A percentile compares a stretch with the other conserved stretches of the same genome.
Evolutionary conservation across 1,140 invertebrate species (phyloP).

Genomic region (Muscidifurax raptorellus): DNA sequence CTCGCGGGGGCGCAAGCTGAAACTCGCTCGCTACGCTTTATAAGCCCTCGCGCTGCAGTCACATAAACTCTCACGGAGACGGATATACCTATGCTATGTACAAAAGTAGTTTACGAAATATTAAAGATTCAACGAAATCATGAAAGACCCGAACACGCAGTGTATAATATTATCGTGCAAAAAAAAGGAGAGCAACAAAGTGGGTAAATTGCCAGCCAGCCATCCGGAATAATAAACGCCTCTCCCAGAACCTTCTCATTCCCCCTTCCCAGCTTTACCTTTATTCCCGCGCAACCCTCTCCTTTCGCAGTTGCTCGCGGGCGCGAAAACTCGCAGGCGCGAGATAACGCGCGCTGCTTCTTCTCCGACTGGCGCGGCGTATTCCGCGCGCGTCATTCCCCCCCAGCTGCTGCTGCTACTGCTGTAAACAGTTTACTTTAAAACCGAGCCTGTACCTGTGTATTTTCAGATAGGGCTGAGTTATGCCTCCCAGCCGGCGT

Average conservation of each 20-base stretch:
- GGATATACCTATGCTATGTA: too few species aligned
- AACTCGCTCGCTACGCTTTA: too few species aligned
- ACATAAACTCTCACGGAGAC: too few species aligned
- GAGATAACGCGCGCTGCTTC: background rate
- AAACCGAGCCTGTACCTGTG: constrained; percentile 66
- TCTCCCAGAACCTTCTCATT: background rate
- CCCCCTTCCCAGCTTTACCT: background rate
- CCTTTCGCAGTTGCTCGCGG: background rate
- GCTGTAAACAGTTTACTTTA: constrained; percentile 72
- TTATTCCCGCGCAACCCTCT: background rate
- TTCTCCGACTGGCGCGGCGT: background rate
- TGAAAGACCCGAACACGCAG: too few species aligned
- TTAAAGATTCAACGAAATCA: background rate
- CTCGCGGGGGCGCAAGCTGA: too few species aligned
- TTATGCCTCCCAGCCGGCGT: constrained; percentile 65
- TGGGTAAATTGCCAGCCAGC: constrained; percentile 20
- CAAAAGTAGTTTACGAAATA: too few species aligned
- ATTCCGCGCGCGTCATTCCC: constrained; percentile 41
- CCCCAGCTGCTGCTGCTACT: constrained; percentile 2
- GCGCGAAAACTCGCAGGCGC: background rate
- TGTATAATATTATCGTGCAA: too few species aligned
- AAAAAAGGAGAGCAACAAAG: background rate
- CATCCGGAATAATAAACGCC: constrained; percentile 36
- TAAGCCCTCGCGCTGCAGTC: too few species aligned
- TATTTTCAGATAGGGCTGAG: constrained; percentile 73